Base-by-base conservation (phyloP, 2,888 invertebrate species). In the Nineta flava region DNA sequence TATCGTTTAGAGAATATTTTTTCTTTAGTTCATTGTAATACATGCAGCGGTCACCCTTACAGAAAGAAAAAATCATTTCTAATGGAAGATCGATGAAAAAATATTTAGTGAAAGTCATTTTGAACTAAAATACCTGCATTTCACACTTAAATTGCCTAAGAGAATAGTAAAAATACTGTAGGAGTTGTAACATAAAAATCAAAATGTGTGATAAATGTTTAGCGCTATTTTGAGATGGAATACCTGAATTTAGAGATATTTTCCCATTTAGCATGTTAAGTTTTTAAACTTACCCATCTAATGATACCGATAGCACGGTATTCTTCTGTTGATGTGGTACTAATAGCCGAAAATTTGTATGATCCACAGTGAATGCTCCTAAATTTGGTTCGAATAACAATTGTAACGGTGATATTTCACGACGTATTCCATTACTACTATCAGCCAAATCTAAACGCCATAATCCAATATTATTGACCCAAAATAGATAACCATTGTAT, bases 401-500 rank as follows among this genome's bases (percentile, higher is more conserved):
- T 47, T 75, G 65, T 59, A 79, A 76, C 0, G 81, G 81, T 48
- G 71, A 73, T 1, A 79, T 73, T 60, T 83, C 79, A 59, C 81
- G 81, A 50, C 76, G 79, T 1, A 83, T 77, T 2, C 83, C 83
- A 58, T 83, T 84, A 49, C 81, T 82, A 46, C 85, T 79, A 57
- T 83, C 81, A 0, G 81, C 80, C 43, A 90, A 68, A 60, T 90
- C 88, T 16, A 87, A 63, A 32, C 87, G 72, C 62, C 82, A 88
- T 7, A 91, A 64, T 1, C 87, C 87, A 16, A 75, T 76, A 50
- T 72, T 68, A 48, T 79, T 66, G 4, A 78, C 76, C 83, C 86
- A 91, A 64, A 90, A 93, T 21, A 93, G 66, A 65, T 66, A 85
- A 76, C 94, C 95, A 64, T 94, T 94, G 59, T 87, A 82, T 32